phyloP scores from a whole-genome alignment of 2,888 invertebrate genomes.

The Dynastes maya region DNA sequence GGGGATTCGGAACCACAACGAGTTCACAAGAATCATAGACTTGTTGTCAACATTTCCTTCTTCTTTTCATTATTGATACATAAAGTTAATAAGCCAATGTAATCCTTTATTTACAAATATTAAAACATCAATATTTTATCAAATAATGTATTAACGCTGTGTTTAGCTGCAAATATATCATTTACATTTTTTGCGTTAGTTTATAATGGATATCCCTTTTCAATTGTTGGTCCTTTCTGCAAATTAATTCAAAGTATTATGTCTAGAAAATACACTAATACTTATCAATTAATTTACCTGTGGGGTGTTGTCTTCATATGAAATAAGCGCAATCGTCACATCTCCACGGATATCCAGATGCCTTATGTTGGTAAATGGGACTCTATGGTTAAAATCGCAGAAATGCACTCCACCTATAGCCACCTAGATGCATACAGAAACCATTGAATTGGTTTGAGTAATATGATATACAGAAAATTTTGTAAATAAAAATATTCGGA shows the following conservation, averaged over 20 bases:
- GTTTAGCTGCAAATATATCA: too few relatives aligned
- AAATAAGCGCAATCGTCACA: slow-evolving; percentile 30
- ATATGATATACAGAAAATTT: too few relatives aligned
- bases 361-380: slow-evolving; percentile 36
- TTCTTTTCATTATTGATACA: too few relatives aligned
- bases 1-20: too few relatives aligned
- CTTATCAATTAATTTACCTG: slow-evolving; percentile 25
- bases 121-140: too few relatives aligned
- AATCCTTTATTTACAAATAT: too few relatives aligned
- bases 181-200: too few relatives aligned
- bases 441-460: not conserved
- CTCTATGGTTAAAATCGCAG: slow-evolving; percentile 38
- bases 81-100: too few relatives aligned
- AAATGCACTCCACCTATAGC: slow-evolving; percentile 33
- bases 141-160: too few relatives aligned
- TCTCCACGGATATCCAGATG: slow-evolving; percentile 36
- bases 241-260: not conserved
- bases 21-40: too few relatives aligned
- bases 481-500: too few relatives aligned
- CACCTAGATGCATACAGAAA: not conserved
- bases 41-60: too few relatives aligned
- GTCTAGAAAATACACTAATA: not conserved
- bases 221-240: slow-evolving; percentile 25
- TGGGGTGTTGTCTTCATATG: slow-evolving; percentile 42
- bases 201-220: slow-evolving; percentile 16